phyloP scores from a whole-genome alignment of 2,113 vertebrate genomes.

The Cygnus atratus region DNA sequence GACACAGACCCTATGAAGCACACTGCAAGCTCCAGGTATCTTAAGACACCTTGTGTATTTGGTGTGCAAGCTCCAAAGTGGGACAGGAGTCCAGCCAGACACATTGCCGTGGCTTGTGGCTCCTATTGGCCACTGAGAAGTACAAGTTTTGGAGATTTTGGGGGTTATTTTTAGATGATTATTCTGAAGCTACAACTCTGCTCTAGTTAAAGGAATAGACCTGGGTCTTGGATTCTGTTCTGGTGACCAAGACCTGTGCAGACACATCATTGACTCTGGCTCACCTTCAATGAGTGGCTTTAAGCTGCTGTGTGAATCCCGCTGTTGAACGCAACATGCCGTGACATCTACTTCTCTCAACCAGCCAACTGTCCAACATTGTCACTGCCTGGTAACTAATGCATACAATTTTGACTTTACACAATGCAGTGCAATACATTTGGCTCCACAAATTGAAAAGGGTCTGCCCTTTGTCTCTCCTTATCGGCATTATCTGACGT shows the following conservation, averaged over 20 bases:
- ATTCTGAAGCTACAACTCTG: background rate
- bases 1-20: background rate
- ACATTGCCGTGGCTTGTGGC: rapidly evolving
- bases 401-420: conserved; percentile 33
- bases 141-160: background rate
- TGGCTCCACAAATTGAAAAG: conserved; percentile 48
- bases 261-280: background rate
- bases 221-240: background rate
- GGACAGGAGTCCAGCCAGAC: background rate
- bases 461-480: conserved; percentile 57
- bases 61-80: background rate
- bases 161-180: background rate
- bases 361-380: background rate
- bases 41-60: background rate
- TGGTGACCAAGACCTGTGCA: background rate
- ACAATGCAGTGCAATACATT: conserved; percentile 29
- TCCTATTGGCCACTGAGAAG: background rate
- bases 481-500: conserved; percentile 63
- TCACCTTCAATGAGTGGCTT: background rate
- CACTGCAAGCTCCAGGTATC: background rate
- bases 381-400: conserved; percentile 10
- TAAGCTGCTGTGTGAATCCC: background rate
- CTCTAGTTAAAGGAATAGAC: background rate
- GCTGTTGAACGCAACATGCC: background rate
- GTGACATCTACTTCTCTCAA: background rate